A percentile compares a stretch with the other conserved stretches of the same genome.
phyloP scores from a whole-genome alignment of 2,113 vertebrate species.

The Hemiprocne comata region DNA sequence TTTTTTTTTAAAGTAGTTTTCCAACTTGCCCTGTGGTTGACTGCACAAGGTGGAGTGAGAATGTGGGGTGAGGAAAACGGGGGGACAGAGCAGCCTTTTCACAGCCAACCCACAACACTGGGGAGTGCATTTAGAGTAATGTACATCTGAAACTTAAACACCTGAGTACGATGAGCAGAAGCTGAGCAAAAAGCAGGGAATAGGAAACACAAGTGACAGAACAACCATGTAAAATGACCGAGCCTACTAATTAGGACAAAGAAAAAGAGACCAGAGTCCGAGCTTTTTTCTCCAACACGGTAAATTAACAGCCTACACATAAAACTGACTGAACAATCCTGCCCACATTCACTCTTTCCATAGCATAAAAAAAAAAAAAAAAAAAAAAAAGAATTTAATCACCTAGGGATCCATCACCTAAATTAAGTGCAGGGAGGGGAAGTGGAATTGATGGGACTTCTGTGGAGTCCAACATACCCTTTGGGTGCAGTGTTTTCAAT shows the following conservation, averaged over 20 bases:
- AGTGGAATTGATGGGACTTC: background rate
- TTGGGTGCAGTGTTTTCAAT: background rate
- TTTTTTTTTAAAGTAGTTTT: background rate
- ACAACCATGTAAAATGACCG: background rate
- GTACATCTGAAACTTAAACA: background rate
- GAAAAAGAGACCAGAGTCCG: background rate
- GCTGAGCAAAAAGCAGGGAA: background rate
- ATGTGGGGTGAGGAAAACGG: rapidly evolving
- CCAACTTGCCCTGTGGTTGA: background rate
- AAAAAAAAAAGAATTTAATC: background rate
- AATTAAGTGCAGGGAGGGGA: background rate
- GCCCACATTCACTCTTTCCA: background rate
- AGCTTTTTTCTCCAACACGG: background rate
- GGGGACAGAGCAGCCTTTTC: background rate
- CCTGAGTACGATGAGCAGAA: rapidly evolving
- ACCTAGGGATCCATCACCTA: background rate
- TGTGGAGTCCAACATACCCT: background rate
- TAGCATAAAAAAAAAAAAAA: background rate
- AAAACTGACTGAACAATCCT: background rate
- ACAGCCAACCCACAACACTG: background rate
- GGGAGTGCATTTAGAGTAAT: background rate
- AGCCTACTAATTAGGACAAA: background rate
- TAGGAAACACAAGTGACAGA: background rate
- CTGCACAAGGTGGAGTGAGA: background rate
- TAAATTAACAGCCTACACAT: background rate